phyloP scores from a whole-genome alignment of 1,140 invertebrate species.

The Drosophila truncata region DNA sequence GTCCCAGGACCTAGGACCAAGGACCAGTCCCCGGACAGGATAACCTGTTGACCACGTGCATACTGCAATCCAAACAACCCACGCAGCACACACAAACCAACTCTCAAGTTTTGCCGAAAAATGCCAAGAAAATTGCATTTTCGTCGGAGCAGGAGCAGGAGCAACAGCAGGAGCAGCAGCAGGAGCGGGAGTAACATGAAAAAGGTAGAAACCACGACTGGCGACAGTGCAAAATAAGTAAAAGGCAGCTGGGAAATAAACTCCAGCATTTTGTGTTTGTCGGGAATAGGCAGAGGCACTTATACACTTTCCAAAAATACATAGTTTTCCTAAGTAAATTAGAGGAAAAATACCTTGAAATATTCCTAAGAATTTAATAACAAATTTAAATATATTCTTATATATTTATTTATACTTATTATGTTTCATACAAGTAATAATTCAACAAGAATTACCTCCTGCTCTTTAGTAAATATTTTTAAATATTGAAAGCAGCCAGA shows the following conservation, averaged over 20 bases:
- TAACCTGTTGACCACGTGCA: conserved; percentile 83
- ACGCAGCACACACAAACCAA: conserved; percentile 25
- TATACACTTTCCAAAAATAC: background rate
- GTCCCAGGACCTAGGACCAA: conserved; percentile 37
- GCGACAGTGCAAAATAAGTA: conserved; percentile 69
- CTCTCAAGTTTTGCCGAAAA: conserved; percentile 75
- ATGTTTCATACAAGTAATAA: too few relatives aligned
- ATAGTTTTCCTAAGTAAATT: background rate
- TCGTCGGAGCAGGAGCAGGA: conserved; percentile 30
- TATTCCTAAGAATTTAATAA: background rate
- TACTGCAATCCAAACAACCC: conserved; percentile 72
- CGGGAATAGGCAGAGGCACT: conserved; percentile 40
- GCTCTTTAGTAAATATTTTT: too few relatives aligned
- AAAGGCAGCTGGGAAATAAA: conserved; percentile 78
- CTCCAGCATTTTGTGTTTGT: conserved; percentile 70
- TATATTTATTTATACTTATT: background rate
- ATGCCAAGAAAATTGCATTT: conserved; percentile 83
- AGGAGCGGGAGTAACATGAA: conserved; percentile 44
- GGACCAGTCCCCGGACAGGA: conserved; percentile 62
- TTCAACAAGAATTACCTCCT: too few relatives aligned
- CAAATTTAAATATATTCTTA: background rate
- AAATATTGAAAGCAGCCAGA: too few relatives aligned
- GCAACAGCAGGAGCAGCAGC: background rate
- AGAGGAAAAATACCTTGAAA: background rate
- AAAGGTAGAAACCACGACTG: conserved; percentile 69